Conservation (phyloP, 2,888 invertebrate genomes). For the Stenodema calcarata region DNA sequence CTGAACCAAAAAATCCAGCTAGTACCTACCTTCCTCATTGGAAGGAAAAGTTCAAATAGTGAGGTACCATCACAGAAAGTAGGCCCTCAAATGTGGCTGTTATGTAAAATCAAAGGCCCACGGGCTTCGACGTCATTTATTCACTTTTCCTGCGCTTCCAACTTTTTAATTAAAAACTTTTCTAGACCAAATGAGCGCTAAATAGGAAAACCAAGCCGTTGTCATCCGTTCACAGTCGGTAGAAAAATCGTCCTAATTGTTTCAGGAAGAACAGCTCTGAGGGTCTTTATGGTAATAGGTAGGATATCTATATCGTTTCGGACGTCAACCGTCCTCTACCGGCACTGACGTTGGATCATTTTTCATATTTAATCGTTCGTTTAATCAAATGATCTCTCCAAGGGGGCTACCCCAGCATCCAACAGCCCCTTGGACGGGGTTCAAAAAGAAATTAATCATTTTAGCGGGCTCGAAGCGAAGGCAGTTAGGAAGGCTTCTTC, state of each 20-base stretch:
- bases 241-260: not conserved
- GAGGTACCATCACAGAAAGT: too few species aligned
- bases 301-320: not conserved
- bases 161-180: too few species aligned
- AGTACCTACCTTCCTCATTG: too few species aligned
- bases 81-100: too few species aligned
- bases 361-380: slow-evolving; percentile 10
- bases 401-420: not conserved
- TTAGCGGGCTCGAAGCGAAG: not conserved
- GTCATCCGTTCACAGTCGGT: too few species aligned
- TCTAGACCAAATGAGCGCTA: too few species aligned
- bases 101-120: too few species aligned
- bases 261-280: not conserved
- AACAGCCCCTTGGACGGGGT: not conserved
- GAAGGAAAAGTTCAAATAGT: too few species aligned
- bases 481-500: not conserved
- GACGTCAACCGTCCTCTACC: not conserved
- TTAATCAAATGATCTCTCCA: not conserved
- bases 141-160: too few species aligned
- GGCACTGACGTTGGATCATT: not conserved
- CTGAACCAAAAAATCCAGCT: too few species aligned
- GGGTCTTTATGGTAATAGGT: not conserved
- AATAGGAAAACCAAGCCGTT: too few species aligned
- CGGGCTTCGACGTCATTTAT: too few species aligned
- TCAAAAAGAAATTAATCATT: slow-evolving; percentile 38